Percentiles rank a stretch among this genome's conserved stretches.
Evolutionary conservation across 2,797 vertebrate species (phyloP).

Genomic region (Rallus crepitans): DNA sequence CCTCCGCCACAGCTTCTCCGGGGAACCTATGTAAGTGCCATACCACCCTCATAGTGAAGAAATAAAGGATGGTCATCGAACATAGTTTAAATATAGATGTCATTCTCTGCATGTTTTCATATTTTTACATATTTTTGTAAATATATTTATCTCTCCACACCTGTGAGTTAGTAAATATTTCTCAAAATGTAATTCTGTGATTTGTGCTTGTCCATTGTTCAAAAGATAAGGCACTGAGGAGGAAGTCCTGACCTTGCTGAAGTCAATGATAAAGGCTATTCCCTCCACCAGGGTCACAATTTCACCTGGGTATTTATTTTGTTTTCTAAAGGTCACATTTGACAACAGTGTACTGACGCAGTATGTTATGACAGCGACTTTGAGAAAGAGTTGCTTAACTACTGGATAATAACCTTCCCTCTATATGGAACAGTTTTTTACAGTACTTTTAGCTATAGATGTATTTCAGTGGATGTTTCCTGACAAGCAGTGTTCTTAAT

Average conservation of each 20-base stretch:
- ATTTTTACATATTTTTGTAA: background rate
- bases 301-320: constrained; percentile 61
- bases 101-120: background rate
- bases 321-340: background rate
- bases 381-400: constrained; percentile 14
- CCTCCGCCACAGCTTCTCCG: no score
- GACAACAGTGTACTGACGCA: constrained; percentile 14
- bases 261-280: constrained; percentile 9
- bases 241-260: constrained; percentile 33
- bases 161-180: background rate
- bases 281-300: background rate
- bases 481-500: constrained; percentile 33
- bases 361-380: constrained; percentile 8
- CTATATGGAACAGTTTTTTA: background rate
- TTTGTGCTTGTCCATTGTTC: background rate
- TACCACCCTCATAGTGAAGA: no score
- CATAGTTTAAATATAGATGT: background rate
- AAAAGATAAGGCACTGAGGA: background rate
- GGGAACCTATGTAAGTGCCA: no score
- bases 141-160: background rate
- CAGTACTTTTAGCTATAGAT: background rate
- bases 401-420: constrained; percentile 14
- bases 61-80: background rate
- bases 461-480: background rate
- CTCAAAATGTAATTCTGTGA: background rate